These are phyloP conservation scores for Carpatolechia fugitivella DNA, from an alignment of 2,888 invertebrate species.

Conservation along the genomic window DNA sequence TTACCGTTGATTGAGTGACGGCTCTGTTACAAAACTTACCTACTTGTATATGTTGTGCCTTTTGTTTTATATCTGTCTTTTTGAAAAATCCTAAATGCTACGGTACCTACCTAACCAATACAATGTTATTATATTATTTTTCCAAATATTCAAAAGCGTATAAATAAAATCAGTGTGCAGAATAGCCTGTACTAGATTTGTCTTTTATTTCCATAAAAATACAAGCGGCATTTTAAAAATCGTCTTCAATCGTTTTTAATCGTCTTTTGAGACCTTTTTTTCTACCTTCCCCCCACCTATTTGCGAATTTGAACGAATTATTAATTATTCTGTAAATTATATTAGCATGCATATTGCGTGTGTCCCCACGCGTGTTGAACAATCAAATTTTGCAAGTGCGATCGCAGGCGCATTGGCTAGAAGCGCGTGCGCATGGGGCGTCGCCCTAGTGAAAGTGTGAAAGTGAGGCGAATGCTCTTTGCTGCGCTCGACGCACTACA, in stretches of 20 bases:
- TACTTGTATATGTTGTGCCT: slow-evolving; percentile 49
- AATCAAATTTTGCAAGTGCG: slow-evolving; percentile 66
- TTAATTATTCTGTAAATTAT: slow-evolving; percentile 7
- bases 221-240: no score
- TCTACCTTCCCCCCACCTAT: slow-evolving; percentile 22
- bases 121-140: no score
- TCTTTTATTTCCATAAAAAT: no score
- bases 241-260: no score
- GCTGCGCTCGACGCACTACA: slow-evolving; percentile 5
- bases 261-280: no score
- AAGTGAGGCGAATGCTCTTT: slow-evolving; percentile 74
- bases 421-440: slow-evolving; percentile 53
- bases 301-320: background rate
- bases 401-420: slow-evolving; percentile 38
- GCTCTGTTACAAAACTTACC: slow-evolving; percentile 42
- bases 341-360: slow-evolving; percentile 17
- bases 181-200: no score
- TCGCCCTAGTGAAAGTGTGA: slow-evolving; percentile 78
- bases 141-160: no score
- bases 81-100: no score
- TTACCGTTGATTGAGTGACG: slow-evolving; percentile 54
- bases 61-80: no score
- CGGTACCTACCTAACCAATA: no score
- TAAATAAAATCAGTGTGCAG: no score
- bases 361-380: slow-evolving; percentile 48